Base-by-base conservation (phyloP, 2,888 invertebrate genomes). In the Ceramica pisi region DNA sequence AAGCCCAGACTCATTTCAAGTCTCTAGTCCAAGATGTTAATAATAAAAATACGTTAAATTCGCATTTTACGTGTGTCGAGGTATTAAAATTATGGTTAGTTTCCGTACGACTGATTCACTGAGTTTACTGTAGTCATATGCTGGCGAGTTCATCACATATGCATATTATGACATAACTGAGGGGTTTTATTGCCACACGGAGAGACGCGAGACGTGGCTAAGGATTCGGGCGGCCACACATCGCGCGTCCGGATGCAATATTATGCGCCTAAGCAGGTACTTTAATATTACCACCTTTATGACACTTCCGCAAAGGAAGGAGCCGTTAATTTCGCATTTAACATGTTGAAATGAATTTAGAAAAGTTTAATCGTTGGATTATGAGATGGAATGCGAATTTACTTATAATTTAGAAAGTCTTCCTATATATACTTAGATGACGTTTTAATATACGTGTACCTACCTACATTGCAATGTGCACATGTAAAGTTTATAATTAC, bases 131-230 rank as follows among this genome's bases (percentile, higher is more conserved):
- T 88, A 88, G 89, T 89, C 86, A 90, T 91, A 91, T 90, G 82
- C 84, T 64, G 74, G 84, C 81, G 86, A 90, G 90, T 92, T 90
- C 92, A 93, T 93, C 93, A 91, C 92, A 93, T 92, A 94, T 95
- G 94, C 93, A 93, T 93, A 94, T 94, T 93, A 94, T 92, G 92
- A 90, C 90, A 93, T 92, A 93, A 94, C 91, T 89, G 90, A 46
- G 90, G 86, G 87, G 88, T 93, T 95, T 94, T 95, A 95, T 94
- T 95, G 92, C 94, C 67, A 75, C 88, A 85, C 92, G 91, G 93
- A 92, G 94, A 90, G 93, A 94, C 93, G 92, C 89, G 91, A 89
- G 93, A 93, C 92, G 92, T 90, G 91, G 91, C 91, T 90, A 90
- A 90, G 92, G 90, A 92, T 92, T 91, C 90, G 89, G 88, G 85